Evolutionary conservation across 2,113 vertebrate species (phyloP).

Genomic region (Centropus unirufus): DNA sequence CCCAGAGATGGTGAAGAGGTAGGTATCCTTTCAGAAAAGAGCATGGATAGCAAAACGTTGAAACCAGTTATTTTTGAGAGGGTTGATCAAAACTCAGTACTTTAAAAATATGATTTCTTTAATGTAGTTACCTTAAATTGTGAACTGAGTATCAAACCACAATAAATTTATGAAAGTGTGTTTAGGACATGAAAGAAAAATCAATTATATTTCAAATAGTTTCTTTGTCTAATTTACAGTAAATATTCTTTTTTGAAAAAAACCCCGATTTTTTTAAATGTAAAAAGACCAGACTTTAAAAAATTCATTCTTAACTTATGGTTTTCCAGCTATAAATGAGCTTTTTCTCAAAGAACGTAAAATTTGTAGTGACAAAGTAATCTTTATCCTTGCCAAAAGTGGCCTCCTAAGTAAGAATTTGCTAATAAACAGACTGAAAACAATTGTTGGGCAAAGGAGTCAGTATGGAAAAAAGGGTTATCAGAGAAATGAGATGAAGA

Average conservation of each 20-base stretch:
- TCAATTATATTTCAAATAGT: not conserved
- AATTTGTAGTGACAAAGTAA: not conserved
- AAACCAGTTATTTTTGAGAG: not conserved
- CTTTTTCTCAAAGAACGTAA: not conserved
- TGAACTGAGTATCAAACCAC: not conserved
- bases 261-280: not conserved
- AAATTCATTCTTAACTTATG: accelerated
- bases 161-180: not conserved
- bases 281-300: not conserved
- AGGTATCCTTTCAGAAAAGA: not conserved
- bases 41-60: not conserved
- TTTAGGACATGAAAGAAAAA: not conserved
- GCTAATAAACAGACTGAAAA: not conserved
- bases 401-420: not conserved
- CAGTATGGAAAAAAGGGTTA: not conserved
- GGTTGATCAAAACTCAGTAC: not conserved
- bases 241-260: not conserved
- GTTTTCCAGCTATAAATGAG: not conserved
- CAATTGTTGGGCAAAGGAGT: not conserved
- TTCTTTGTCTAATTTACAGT: not conserved
- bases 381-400: not conserved
- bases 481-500: not conserved
- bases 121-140: not conserved
- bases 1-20: not conserved
- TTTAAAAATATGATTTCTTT: not conserved